Conservation (phyloP, 2,888 invertebrate species). For the Melanostoma mellinum region DNA sequence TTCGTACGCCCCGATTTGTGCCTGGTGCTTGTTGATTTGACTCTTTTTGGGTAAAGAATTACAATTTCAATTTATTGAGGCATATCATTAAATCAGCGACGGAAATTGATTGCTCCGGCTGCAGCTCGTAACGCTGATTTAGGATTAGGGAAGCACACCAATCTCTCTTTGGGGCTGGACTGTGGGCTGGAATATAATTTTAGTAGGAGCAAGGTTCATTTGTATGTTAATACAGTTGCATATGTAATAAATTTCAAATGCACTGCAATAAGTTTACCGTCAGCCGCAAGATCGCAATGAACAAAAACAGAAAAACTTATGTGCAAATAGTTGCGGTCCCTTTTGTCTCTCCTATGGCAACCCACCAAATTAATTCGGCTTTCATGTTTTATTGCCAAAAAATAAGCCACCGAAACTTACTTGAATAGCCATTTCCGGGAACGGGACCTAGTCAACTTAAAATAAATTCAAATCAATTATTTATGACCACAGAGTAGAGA, state of each 20-base stretch:
- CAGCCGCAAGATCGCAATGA: neutral
- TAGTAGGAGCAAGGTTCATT: conserved; percentile 43
- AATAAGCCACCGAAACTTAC: conserved; percentile 32
- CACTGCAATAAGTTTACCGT: conserved; percentile 48
- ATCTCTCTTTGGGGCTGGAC: conserved; percentile 13
- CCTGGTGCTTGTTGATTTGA: conserved; percentile 68
- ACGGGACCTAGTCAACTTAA: conserved; percentile 26
- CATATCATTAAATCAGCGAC: conserved; percentile 70
- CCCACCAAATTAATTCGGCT: conserved; percentile 44
- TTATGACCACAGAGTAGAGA: conserved; percentile 24
- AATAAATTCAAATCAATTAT: conserved; percentile 56
- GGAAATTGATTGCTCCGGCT: conserved; percentile 53
- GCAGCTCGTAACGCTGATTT: conserved; percentile 43
- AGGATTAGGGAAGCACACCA: conserved; percentile 50
- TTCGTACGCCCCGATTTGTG: conserved; percentile 68
- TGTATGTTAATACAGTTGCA: conserved; percentile 64
- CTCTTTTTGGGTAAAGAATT: conserved; percentile 69
- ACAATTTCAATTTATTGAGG: conserved; percentile 71
- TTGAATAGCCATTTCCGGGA: conserved; percentile 37
- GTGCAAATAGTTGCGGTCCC: conserved; percentile 37
- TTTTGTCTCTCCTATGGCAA: conserved; percentile 44
- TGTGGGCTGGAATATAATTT: conserved; percentile 27
- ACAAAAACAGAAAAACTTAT: conserved; percentile 1
- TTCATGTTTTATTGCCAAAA: conserved; percentile 23
- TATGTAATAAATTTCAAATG: conserved; percentile 53